phyloP scores from a whole-genome alignment of 2,113 vertebrate genomes.

The Pterocles gutturalis region DNA sequence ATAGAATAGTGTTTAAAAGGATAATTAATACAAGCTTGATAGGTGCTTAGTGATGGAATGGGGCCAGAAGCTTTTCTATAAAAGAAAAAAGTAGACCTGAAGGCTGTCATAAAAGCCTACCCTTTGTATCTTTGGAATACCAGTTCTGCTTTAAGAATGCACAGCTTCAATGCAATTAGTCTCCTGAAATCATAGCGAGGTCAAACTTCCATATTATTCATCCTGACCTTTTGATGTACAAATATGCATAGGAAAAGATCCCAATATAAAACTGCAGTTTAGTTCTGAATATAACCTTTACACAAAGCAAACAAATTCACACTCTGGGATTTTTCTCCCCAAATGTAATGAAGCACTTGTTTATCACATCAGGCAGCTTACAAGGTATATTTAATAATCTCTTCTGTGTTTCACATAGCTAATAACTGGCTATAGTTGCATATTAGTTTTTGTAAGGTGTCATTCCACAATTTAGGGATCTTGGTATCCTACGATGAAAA shows the following conservation, averaged over 20 bases:
- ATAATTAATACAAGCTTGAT: neutral
- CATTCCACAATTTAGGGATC: neutral
- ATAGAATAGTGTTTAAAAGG: neutral
- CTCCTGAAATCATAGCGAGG: neutral
- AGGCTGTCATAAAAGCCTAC: neutral
- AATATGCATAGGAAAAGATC: neutral
- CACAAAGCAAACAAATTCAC: neutral
- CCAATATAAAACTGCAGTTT: neutral
- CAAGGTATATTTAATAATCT: neutral
- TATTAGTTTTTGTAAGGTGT: neutral
- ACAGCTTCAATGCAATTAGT: neutral
- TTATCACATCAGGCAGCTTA: neutral
- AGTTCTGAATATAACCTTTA: slow-evolving; percentile 9
- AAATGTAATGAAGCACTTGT: neutral
- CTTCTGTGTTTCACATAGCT: neutral
- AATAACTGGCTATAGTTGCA: neutral
- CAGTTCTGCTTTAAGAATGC: neutral
- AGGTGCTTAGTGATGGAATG: neutral
- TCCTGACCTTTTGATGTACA: slow-evolving; percentile 31
- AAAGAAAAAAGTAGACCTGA: neutral
- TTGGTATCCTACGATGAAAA: neutral
- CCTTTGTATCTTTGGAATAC: neutral
- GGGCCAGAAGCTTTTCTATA: neutral
- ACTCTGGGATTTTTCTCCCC: neutral
- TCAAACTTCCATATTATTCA: neutral